Percentiles rank a stretch among this genome's conserved stretches.
Evolutionary conservation across 2,797 vertebrate species (phyloP).

Genomic region (Aselliscus stoliczkanus): DNA sequence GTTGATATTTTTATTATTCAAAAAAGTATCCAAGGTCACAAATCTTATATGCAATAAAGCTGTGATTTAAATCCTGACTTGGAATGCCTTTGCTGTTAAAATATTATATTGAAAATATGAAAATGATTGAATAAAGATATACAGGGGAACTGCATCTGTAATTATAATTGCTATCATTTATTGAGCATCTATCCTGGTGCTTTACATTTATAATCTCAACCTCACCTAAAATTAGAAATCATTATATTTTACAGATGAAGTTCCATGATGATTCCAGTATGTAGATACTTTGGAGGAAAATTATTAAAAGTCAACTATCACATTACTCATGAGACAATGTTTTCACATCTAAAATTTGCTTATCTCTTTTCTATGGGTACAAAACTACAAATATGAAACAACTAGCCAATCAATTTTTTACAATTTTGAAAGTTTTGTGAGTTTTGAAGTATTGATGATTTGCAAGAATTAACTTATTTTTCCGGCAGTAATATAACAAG

Average conservation of each 20-base stretch:
- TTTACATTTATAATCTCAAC: not conserved
- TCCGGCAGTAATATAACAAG: not conserved
- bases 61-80: not conserved
- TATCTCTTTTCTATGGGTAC: not conserved
- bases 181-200: not conserved
- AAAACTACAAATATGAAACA: conserved; percentile 13
- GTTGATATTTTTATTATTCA: not conserved
- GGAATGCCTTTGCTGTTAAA: not conserved
- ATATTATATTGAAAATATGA: conserved; percentile 5
- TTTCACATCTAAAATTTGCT: not conserved
- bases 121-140: not conserved
- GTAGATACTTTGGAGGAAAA: not conserved
- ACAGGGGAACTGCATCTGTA: not conserved
- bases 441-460: not conserved
- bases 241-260: not conserved
- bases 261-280: not conserved
- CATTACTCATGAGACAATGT: not conserved
- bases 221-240: not conserved
- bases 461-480: conserved; percentile 5
- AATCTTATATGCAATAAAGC: not conserved
- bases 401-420: not conserved
- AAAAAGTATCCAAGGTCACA: not conserved
- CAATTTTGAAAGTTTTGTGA: not conserved
- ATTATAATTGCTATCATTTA: not conserved
- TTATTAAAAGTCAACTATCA: not conserved